Conservation (phyloP, 2,888 invertebrate genomes). For the Sarcophaga carnaria region DNA sequence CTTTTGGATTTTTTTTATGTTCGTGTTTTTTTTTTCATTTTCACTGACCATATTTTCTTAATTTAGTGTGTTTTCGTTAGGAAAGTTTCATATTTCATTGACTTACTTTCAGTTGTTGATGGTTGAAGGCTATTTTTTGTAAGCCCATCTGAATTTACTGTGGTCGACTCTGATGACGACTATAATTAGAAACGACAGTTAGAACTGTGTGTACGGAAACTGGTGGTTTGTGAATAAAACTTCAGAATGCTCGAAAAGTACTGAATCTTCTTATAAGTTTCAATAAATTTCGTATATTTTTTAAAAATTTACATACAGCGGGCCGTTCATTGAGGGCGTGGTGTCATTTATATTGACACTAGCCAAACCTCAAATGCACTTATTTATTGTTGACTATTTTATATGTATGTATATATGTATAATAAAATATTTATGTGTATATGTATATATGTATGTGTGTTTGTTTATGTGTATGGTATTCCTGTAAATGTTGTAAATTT, state of each 20-base stretch:
- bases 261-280: not conserved
- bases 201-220: not conserved
- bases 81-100: conserved; percentile 39
- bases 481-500: conserved; percentile 52
- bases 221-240: no score
- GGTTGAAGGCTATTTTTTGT: not conserved
- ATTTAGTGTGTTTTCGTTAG: not conserved
- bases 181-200: not conserved
- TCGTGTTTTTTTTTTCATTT: not conserved
- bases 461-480: not conserved
- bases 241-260: no score
- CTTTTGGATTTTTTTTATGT: not conserved
- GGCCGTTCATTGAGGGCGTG: not conserved
- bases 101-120: conserved; percentile 27
- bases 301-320: no score
- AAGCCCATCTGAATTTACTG: not conserved
- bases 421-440: no score
- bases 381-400: conserved; percentile 26
- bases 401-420: no score
- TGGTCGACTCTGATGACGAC: not conserved
- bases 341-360: not conserved
- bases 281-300: not conserved
- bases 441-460: not conserved
- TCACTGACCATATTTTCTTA: conserved; percentile 17
- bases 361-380: conserved; percentile 19